Evolutionary conservation across 2,888 invertebrate genomes (phyloP).

Genomic region (Zaprionus lineosus): DNA sequence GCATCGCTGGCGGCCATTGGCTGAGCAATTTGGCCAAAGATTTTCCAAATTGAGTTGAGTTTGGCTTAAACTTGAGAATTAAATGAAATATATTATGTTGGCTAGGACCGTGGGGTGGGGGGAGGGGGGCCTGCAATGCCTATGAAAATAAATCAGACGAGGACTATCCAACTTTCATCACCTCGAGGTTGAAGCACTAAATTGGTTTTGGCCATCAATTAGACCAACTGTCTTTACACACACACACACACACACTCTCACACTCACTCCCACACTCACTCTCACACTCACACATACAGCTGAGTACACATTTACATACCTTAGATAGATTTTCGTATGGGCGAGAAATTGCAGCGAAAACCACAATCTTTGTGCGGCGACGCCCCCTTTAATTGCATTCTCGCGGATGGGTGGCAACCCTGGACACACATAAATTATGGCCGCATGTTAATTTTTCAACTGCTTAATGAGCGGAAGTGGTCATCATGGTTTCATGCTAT

Average conservation of each 20-base stretch:
- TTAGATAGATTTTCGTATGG: no score
- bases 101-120: no score
- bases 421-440: slow-evolving; percentile 60
- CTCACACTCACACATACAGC: neutral
- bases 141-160: slow-evolving; percentile 50
- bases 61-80: slow-evolving; percentile 61
- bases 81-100: no score
- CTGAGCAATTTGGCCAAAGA: slow-evolving; percentile 58
- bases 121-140: slow-evolving; percentile 13
- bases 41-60: slow-evolving; percentile 55
- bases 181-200: neutral
- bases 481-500: slow-evolving; percentile 60
- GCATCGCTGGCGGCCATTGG: slow-evolving; percentile 43
- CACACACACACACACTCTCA: no score
- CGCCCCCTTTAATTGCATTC: slow-evolving; percentile 21
- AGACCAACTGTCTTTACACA: no score
- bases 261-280: no score
- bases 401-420: slow-evolving; percentile 27
- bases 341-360: no score
- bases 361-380: neutral
- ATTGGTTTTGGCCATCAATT: slow-evolving; percentile 33
- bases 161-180: slow-evolving; percentile 17
- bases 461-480: slow-evolving; percentile 76
- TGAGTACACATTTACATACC: neutral
- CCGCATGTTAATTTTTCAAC: slow-evolving; percentile 69